These are phyloP conservation scores for Odontothrips loti DNA, from an alignment of 2,888 invertebrate species.

Conservation along the genomic window DNA sequence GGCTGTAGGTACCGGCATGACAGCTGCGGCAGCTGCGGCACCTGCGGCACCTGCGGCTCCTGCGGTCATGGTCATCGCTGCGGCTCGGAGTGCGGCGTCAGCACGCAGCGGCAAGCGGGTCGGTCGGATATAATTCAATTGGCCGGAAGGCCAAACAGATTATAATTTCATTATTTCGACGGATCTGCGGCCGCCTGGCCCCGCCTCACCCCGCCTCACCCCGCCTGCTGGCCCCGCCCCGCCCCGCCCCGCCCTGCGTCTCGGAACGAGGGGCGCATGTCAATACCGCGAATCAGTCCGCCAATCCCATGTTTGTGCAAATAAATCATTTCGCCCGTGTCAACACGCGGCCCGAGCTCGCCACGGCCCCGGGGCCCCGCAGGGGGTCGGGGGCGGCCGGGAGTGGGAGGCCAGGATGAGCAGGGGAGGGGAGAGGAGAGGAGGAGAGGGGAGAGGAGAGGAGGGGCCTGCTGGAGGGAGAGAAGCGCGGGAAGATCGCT, in stretches of 20 bases:
- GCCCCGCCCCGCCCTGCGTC: background rate
- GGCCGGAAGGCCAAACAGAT: conserved; percentile 12
- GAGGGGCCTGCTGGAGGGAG: background rate
- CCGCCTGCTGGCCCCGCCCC: no score
- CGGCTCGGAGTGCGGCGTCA: no score
- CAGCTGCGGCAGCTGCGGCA: no score
- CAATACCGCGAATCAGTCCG: background rate
- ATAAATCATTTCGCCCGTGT: background rate
- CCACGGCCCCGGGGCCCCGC: background rate
- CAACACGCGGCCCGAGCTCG: background rate
- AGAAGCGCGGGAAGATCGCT: background rate
- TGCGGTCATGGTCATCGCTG: no score
- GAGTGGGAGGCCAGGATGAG: background rate
- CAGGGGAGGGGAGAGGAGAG: background rate
- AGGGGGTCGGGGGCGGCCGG: background rate
- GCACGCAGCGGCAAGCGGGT: no score
- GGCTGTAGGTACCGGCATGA: no score
- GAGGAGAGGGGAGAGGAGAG: background rate
- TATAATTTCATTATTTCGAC: conserved; percentile 14
- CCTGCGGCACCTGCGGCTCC: no score
- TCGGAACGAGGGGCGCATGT: background rate
- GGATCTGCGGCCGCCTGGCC: background rate
- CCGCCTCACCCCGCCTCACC: background rate
- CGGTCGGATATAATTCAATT: background rate
- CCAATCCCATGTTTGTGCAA: conserved; percentile 13